Conservation (phyloP, 2,888 invertebrate genomes). For the Neoitamus cyanurus region DNA sequence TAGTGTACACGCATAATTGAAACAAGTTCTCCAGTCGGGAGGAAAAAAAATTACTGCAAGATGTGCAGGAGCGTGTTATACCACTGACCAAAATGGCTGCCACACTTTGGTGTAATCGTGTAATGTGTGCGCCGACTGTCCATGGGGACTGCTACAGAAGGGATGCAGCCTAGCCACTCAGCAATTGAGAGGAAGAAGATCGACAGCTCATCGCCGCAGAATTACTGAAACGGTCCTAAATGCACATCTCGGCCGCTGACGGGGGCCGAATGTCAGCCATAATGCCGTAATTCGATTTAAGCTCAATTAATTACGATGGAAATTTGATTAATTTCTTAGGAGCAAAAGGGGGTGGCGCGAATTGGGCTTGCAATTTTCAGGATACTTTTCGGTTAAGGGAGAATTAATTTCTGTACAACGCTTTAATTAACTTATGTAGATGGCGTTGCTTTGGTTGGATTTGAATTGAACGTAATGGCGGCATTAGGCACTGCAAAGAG, state of each 20-base stretch:
- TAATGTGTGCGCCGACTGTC: background rate
- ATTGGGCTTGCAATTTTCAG: background rate
- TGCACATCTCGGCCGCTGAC: background rate
- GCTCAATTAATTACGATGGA: conserved; percentile 65
- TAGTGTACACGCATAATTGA: background rate
- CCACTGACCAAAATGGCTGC: conserved; percentile 22
- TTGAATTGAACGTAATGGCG: background rate
- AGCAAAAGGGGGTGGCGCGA: background rate
- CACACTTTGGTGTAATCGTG: background rate
- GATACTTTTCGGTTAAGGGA: background rate
- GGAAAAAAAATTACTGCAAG: background rate
- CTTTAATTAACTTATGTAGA: background rate
- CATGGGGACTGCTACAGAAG: background rate
- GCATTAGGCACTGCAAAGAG: background rate
- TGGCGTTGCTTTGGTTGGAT: background rate
- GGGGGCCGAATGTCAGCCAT: conserved; percentile 3
- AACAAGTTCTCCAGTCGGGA: background rate
- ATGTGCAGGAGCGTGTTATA: conserved; percentile 4
- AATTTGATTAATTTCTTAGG: conserved; percentile 60
- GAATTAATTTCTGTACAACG: background rate
- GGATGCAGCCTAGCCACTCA: background rate
- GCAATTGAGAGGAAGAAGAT: background rate
- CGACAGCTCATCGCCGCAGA: background rate
- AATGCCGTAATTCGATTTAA: conserved; percentile 64
- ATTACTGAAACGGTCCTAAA: background rate